Conservation (phyloP, 2,888 invertebrate species). For the Meta bourneti region DNA sequence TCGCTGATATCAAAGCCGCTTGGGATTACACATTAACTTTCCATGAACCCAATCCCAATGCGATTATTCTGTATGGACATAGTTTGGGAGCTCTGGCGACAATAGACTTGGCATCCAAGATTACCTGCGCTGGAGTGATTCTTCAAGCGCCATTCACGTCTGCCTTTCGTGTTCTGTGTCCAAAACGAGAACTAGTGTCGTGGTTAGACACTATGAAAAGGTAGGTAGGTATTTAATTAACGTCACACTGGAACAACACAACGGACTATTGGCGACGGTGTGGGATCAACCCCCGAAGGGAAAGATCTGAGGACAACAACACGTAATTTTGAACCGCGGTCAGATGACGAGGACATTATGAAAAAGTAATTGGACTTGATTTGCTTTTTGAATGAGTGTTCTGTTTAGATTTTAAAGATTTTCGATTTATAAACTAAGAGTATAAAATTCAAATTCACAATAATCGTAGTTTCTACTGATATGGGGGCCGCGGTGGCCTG, state of each 20-base stretch:
- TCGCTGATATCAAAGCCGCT: slow-evolving; percentile 98
- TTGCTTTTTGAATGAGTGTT: neutral
- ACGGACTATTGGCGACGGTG: neutral
- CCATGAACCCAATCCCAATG: slow-evolving; percentile 94
- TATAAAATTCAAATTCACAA: too few species aligned
- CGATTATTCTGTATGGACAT: slow-evolving; percentile 98
- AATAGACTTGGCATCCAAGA: slow-evolving; percentile 94
- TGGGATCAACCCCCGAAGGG: too few species aligned
- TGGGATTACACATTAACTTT: slow-evolving; percentile 95
- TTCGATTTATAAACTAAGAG: neutral
- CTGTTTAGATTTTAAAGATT: neutral
- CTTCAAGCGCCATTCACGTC: slow-evolving; percentile 99
- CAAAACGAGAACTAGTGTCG: slow-evolving; percentile 87
- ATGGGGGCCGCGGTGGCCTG: too few species aligned
- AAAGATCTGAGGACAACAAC: too few species aligned
- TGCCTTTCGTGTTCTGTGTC: slow-evolving; percentile 98
- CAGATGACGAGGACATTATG: neutral
- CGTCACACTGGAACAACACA: neutral
- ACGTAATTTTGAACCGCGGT: too few species aligned
- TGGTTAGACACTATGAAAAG: slow-evolving; percentile 36
- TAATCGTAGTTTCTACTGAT: too few species aligned
- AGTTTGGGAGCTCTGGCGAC: slow-evolving; percentile 99
- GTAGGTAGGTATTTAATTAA: slow-evolving; percentile 1
- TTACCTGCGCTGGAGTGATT: slow-evolving; percentile 94
- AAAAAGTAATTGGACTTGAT: neutral